phyloP scores from a whole-genome alignment of 1,140 invertebrate species.

The Papilio glaucus region DNA sequence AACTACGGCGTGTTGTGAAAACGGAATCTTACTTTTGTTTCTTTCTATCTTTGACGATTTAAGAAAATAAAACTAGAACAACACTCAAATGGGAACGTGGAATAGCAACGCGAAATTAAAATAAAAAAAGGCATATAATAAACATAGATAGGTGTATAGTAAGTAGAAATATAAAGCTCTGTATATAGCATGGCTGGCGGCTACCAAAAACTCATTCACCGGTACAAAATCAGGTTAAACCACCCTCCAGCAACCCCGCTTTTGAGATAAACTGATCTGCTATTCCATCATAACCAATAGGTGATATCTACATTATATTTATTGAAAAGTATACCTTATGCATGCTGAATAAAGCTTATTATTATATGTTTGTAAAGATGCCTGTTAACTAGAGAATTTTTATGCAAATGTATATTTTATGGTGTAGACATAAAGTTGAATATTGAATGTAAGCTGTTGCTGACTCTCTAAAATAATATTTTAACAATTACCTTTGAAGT shows the following conservation, averaged over 20 bases:
- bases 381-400: background rate
- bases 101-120: no score
- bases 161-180: slow-evolving; percentile 28
- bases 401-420: slow-evolving; percentile 39
- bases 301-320: slow-evolving; percentile 20
- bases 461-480: slow-evolving; percentile 54
- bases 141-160: background rate
- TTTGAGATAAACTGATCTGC: slow-evolving; percentile 70
- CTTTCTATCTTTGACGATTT: no score
- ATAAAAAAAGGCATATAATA: no score
- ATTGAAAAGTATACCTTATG: slow-evolving; percentile 37
- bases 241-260: slow-evolving; percentile 65
- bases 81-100: no score
- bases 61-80: no score
- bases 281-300: slow-evolving; percentile 37
- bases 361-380: background rate
- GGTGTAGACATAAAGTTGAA: background rate
- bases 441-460: slow-evolving; percentile 27
- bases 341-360: slow-evolving; percentile 11
- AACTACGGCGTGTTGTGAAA: no score
- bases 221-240: slow-evolving; percentile 78
- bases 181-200: slow-evolving; percentile 70
- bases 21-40: no score
- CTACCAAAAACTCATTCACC: slow-evolving; percentile 82
- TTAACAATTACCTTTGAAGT: slow-evolving; percentile 78